phyloP scores from a whole-genome alignment of 2,113 vertebrate species.

The Emydura subglobosa region DNA sequence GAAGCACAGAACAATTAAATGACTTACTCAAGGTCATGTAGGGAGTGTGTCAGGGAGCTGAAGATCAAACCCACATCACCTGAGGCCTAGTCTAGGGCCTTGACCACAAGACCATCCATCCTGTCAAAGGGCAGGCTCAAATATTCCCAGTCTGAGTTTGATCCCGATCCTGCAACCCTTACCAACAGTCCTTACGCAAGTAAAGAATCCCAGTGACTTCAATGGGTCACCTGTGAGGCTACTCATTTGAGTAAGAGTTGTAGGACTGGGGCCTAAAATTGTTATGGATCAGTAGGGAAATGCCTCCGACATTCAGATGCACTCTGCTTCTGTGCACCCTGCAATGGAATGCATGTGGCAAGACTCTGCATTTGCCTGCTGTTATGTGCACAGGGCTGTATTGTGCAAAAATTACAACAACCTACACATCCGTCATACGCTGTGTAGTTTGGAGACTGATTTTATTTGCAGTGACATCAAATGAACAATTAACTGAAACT shows the following conservation, averaged over 20 bases:
- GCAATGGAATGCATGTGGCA: not conserved
- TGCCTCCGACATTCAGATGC: not conserved
- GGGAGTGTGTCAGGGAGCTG: not conserved
- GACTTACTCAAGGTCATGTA: not conserved
- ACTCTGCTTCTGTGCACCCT: not conserved
- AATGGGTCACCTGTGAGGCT: accelerated
- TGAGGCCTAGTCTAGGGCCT: not conserved
- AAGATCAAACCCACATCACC: not conserved
- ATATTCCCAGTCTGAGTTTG: not conserved
- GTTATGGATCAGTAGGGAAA: not conserved
- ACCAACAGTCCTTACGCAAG: not conserved
- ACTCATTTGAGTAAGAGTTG: not conserved
- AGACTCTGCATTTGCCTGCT: accelerated
- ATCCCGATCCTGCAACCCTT: not conserved
- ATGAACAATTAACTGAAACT: not conserved
- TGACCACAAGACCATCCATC: not conserved
- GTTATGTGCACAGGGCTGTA: accelerated
- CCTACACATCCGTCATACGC: not conserved
- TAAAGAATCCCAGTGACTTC: not conserved
- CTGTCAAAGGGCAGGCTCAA: not conserved
- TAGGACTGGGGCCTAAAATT: not conserved
- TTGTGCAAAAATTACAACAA: not conserved
- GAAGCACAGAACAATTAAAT: not conserved
- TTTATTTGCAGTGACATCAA: not conserved
- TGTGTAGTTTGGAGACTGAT: not conserved